A percentile compares a stretch with the other conserved stretches of the same genome.
phyloP scores from a whole-genome alignment of 2,113 vertebrate species.

The Nycticebus coucang region DNA sequence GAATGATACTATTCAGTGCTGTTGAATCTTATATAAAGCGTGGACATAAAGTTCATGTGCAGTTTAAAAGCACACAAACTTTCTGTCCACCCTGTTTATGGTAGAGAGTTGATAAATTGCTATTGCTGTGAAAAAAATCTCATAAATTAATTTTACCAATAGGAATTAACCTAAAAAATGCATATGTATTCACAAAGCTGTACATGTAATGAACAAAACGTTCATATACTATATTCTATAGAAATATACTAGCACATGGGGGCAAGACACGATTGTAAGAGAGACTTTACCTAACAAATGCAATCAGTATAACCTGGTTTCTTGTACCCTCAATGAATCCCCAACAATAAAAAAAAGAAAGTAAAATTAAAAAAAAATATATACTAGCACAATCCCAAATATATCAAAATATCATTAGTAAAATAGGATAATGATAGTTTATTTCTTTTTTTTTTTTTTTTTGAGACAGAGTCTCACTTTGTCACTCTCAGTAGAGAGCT shows the following conservation, averaged over 20 bases:
- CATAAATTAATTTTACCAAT: background rate
- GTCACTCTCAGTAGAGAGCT: too few species aligned
- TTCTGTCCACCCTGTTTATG: too few species aligned
- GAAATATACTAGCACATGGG: background rate
- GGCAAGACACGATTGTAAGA: too few species aligned
- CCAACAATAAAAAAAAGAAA: too few species aligned
- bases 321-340: too few species aligned
- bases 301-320: too few species aligned
- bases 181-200: background rate
- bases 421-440: background rate
- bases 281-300: too few species aligned
- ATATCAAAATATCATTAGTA: background rate
- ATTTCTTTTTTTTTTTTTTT: slow-evolving; percentile 17
- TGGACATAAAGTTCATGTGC: too few species aligned
- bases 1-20: background rate
- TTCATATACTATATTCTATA: background rate
- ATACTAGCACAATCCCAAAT: background rate
- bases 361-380: background rate
- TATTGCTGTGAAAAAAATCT: background rate
- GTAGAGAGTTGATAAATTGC: background rate
- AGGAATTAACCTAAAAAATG: background rate
- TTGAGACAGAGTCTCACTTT: too few species aligned
- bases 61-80: too few species aligned
- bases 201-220: background rate
- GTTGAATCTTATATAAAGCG: background rate